Conservation (phyloP, 2,888 invertebrate species). For the Drosophila setosimentum region DNA sequence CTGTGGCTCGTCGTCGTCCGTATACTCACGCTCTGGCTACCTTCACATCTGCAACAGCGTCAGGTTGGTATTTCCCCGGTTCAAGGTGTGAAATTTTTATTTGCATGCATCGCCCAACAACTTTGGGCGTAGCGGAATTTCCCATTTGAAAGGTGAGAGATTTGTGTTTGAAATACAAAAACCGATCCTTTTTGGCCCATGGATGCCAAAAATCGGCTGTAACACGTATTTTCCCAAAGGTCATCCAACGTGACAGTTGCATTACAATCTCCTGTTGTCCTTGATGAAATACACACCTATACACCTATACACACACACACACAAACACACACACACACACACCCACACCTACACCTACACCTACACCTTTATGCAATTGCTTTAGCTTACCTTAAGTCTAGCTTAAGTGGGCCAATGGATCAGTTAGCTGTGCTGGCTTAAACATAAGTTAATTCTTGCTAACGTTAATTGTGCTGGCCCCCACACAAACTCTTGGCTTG, state of each 20-base stretch:
- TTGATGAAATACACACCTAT: conserved; percentile 31
- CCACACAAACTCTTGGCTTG: neutral
- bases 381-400: conserved; percentile 26
- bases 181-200: conserved; percentile 28
- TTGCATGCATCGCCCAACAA: conserved; percentile 67
- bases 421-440: conserved; percentile 7
- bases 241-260: conserved; percentile 65
- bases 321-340: neutral
- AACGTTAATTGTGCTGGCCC: conserved; percentile 19
- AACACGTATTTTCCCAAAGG: conserved; percentile 79
- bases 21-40: neutral
- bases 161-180: conserved; percentile 28
- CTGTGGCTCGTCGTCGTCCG: neutral
- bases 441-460: conserved; percentile 47
- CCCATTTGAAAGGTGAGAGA: conserved; percentile 77
- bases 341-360: neutral
- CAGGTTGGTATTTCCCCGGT: conserved; percentile 71
- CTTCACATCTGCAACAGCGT: conserved; percentile 32
- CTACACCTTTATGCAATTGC: neutral
- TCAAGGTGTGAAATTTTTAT: conserved; percentile 79
- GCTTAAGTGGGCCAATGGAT: conserved; percentile 61
- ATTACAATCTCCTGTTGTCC: conserved; percentile 41
- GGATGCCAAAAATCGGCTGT: conserved; percentile 43
- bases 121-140: conserved; percentile 58
- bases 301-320: conserved; percentile 1